Conservation (phyloP, 2,113 vertebrate species). For the Heteronetta atricapilla region DNA sequence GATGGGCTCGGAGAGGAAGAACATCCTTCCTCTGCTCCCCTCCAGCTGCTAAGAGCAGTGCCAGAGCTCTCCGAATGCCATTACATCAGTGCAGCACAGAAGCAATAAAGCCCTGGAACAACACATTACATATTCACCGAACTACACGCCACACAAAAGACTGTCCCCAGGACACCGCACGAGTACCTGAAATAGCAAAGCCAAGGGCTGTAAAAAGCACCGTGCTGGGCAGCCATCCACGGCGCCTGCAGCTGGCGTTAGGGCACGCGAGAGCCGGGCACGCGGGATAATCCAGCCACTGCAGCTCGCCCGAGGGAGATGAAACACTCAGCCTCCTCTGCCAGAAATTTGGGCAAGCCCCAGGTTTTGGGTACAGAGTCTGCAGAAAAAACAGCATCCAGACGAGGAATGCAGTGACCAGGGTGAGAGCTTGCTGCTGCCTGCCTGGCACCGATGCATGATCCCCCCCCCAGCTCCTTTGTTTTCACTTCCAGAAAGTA, state of each 20-base stretch:
- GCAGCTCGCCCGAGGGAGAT: neutral
- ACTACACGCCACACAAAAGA: neutral
- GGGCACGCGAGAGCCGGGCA: neutral
- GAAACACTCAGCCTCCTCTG: neutral
- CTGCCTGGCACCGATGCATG: neutral
- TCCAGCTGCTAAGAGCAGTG: constrained; percentile 2
- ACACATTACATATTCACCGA: constrained; percentile 18
- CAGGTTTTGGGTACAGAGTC: neutral
- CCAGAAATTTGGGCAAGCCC: neutral
- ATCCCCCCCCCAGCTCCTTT: neutral
- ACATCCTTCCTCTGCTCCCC: constrained; percentile 42
- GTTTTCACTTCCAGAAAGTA: neutral
- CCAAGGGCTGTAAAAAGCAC: neutral
- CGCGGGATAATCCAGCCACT: neutral
- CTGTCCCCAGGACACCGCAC: neutral
- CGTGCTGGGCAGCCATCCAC: neutral
- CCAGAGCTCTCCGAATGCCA: constrained; percentile 17
- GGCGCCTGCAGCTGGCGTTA: neutral
- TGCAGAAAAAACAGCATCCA: neutral
- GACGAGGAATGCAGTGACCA: neutral
- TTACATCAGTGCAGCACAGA: constrained; percentile 10
- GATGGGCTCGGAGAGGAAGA: constrained; percentile 48
- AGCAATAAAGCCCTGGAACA: constrained; percentile 43
- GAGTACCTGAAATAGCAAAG: neutral
- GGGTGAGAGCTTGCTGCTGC: neutral